phyloP scores from a whole-genome alignment of 2,797 vertebrate species.

The Sebastiscus albofasciatus region DNA sequence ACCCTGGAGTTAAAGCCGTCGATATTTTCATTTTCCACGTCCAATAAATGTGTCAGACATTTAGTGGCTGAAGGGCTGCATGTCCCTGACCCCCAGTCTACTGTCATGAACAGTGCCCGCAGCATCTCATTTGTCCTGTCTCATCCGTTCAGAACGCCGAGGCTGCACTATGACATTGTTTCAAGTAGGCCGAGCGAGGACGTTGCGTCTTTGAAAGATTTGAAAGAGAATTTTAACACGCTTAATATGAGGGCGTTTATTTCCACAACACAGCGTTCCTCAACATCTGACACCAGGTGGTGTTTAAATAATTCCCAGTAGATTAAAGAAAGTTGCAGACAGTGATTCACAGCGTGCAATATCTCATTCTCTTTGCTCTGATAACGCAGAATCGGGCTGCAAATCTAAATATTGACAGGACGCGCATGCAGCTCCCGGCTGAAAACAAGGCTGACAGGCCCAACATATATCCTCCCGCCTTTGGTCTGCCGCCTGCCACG shows the following conservation, averaged over 20 bases:
- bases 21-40: constrained; percentile 68
- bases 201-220: background rate
- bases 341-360: background rate
- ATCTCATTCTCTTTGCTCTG: constrained; percentile 22
- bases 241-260: background rate
- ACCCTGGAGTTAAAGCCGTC: constrained; percentile 55
- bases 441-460: constrained; percentile 53
- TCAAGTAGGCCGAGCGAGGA: background rate
- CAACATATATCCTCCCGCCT: constrained; percentile 33
- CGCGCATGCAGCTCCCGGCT: constrained; percentile 10
- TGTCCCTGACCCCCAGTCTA: constrained; percentile 54
- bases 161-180: constrained; percentile 1
- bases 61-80: constrained; percentile 40
- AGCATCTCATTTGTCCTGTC: constrained; percentile 48
- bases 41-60: constrained; percentile 69
- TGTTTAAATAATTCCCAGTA: background rate
- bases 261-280: background rate
- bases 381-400: constrained; percentile 12
- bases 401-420: constrained; percentile 57
- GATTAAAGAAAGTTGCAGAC: background rate
- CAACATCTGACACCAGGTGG: background rate
- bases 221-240: background rate
- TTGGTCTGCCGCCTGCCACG: constrained; percentile 53
- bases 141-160: background rate
- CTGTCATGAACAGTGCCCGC: constrained; percentile 23